These are phyloP conservation scores for Trogon melanurus DNA, from an alignment of 2,113 vertebrate genomes.

Conservation along the genomic window DNA sequence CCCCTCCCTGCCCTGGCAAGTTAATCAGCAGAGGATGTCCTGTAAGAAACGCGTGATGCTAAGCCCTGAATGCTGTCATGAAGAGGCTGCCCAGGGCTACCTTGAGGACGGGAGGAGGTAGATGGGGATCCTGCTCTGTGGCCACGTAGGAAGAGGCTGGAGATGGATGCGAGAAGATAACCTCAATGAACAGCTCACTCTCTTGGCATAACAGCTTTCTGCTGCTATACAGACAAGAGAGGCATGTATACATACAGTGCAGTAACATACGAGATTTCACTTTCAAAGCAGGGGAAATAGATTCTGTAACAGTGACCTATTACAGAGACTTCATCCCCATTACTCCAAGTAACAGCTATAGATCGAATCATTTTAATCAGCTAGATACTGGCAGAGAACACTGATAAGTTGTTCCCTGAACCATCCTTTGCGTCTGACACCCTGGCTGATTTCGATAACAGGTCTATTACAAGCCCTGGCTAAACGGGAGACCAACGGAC, in stretches of 20 bases:
- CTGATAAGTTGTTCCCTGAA: neutral
- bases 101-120: neutral
- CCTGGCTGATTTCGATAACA: neutral
- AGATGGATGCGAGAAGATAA: neutral
- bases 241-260: neutral
- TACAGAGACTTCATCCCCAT: neutral
- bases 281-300: neutral
- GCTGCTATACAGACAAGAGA: neutral
- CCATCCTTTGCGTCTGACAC: neutral
- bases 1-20: neutral
- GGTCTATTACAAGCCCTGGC: neutral
- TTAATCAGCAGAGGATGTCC: neutral
- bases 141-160: neutral
- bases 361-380: neutral
- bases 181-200: neutral
- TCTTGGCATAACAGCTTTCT: neutral
- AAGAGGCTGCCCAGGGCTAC: neutral
- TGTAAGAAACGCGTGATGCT: neutral
- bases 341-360: slow-evolving; percentile 18
- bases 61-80: neutral
- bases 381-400: neutral
- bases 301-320: slow-evolving; percentile 23
- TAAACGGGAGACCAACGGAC: neutral
- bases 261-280: slow-evolving; percentile 4
- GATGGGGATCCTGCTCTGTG: neutral